phyloP scores from a whole-genome alignment of 37 sponge, comb jelly and placozoan genomes.

The Beroe forskalii region DNA sequence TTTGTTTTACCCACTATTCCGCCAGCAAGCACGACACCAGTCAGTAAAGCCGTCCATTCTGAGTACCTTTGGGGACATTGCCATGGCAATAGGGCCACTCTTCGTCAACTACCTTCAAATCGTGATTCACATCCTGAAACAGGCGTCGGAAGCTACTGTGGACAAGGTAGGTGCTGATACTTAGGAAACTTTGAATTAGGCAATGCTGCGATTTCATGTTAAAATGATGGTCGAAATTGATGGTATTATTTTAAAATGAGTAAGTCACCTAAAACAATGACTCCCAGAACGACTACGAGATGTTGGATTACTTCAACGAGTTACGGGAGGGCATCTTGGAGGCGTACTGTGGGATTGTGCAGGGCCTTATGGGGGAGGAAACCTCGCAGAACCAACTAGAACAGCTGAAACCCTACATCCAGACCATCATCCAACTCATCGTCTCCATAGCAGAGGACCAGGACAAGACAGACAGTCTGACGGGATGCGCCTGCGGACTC shows the following conservation, averaged over 20 bases:
- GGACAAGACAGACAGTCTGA: slow-evolving; percentile 78
- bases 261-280: no score
- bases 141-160: slow-evolving; percentile 74
- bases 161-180: slow-evolving; percentile 69
- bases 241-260: no score
- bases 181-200: no score
- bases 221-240: no score
- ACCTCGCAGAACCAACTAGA: slow-evolving; percentile 69
- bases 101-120: slow-evolving; percentile 74
- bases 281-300: slow-evolving; percentile 83
- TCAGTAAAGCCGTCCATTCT: slow-evolving; percentile 88
- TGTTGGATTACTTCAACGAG: slow-evolving; percentile 90
- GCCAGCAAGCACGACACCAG: slow-evolving; percentile 71
- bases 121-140: slow-evolving; percentile 78
- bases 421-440: slow-evolving; percentile 76
- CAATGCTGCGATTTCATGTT: no score
- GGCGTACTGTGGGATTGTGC: slow-evolving; percentile 95
- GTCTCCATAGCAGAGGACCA: slow-evolving; percentile 75
- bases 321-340: slow-evolving; percentile 94
- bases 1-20: no score
- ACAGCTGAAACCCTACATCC: slow-evolving; percentile 72
- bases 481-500: slow-evolving; percentile 77
- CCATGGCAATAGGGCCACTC: slow-evolving; percentile 81
- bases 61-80: slow-evolving; percentile 91
- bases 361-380: slow-evolving; percentile 82